Percentiles rank a stretch among this genome's conserved stretches.
These are phyloP conservation scores for Paragorgia papillata DNA, from an alignment of 92 coral and sea anemone genomes.

Conservation along the genomic window DNA sequence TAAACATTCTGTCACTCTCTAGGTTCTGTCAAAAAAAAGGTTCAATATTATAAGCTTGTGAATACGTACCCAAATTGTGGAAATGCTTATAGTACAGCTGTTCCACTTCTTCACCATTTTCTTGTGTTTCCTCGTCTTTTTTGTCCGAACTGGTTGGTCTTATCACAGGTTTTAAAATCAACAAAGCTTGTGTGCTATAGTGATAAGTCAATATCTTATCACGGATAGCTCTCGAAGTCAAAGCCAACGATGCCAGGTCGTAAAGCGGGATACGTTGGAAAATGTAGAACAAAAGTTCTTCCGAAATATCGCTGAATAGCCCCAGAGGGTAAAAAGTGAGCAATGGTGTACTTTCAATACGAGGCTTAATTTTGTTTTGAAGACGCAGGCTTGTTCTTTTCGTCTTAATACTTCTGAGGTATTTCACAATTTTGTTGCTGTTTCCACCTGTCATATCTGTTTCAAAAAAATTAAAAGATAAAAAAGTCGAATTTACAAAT, in stretches of 20 bases:
- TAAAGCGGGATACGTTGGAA: slow-evolving; percentile 68
- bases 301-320: slow-evolving; percentile 66
- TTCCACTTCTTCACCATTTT: slow-evolving; percentile 47
- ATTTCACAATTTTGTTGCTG: slow-evolving; percentile 48
- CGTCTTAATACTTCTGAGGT: slow-evolving; percentile 84
- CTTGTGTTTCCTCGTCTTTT: slow-evolving; percentile 49
- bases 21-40: too few species aligned
- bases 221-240: slow-evolving; percentile 74
- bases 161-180: slow-evolving; percentile 70
- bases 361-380: slow-evolving; percentile 41
- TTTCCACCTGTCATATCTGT: slow-evolving; percentile 7
- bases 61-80: slow-evolving; percentile 77
- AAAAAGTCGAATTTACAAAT: background rate
- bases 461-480: background rate
- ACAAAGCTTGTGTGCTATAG: slow-evolving; percentile 77
- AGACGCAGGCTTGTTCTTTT: slow-evolving; percentile 53
- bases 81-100: slow-evolving; percentile 74
- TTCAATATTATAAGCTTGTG: too few species aligned
- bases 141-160: slow-evolving; percentile 26
- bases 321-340: slow-evolving; percentile 59
- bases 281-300: slow-evolving; percentile 76
- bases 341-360: slow-evolving; percentile 16
- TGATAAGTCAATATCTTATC: slow-evolving; percentile 72
- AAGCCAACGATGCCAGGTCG: slow-evolving; percentile 78
- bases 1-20: too few species aligned